A percentile compares a stretch with the other conserved stretches of the same genome.
These are phyloP conservation scores for Antheraea pernyi DNA, from an alignment of 1,140 invertebrate genomes.

Conservation along the genomic window DNA sequence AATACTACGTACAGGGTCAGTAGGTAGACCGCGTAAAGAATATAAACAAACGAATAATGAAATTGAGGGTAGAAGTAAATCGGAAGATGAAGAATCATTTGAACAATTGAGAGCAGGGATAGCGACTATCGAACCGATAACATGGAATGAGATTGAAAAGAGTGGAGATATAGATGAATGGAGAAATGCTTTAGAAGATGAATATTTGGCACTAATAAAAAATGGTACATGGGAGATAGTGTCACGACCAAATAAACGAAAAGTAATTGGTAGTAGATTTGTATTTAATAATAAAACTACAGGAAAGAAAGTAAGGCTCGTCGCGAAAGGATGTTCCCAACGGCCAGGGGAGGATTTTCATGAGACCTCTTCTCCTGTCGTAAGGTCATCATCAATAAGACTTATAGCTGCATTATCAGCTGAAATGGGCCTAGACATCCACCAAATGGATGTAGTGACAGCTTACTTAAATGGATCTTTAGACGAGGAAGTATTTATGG, in stretches of 20 bases:
- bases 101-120: slow-evolving; percentile 12
- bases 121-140: slow-evolving; percentile 20
- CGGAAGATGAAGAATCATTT: slow-evolving; percentile 6
- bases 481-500: slow-evolving; percentile 32
- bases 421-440: slow-evolving; percentile 27
- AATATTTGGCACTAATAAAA: slow-evolving; percentile 34
- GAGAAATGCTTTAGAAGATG: slow-evolving; percentile 30
- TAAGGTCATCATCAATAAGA: slow-evolving; percentile 29
- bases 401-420: slow-evolving; percentile 29
- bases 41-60: slow-evolving; percentile 13
- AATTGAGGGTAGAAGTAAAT: slow-evolving; percentile 9
- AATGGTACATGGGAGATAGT: slow-evolving; percentile 33
- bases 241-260: slow-evolving; percentile 26
- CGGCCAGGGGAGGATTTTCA: slow-evolving; percentile 37
- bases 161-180: slow-evolving; percentile 18
- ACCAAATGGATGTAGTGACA: slow-evolving; percentile 35
- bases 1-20: slow-evolving; percentile 20
- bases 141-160: slow-evolving; percentile 25
- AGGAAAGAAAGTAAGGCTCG: slow-evolving; percentile 28
- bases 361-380: slow-evolving; percentile 29
- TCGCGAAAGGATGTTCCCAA: slow-evolving; percentile 32
- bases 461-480: slow-evolving; percentile 31
- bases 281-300: slow-evolving; percentile 21
- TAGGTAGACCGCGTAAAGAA: slow-evolving; percentile 20
- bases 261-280: slow-evolving; percentile 29